Conservation (phyloP, 2,797 vertebrate genomes). For the Pseudochaenichthys georgianus region DNA sequence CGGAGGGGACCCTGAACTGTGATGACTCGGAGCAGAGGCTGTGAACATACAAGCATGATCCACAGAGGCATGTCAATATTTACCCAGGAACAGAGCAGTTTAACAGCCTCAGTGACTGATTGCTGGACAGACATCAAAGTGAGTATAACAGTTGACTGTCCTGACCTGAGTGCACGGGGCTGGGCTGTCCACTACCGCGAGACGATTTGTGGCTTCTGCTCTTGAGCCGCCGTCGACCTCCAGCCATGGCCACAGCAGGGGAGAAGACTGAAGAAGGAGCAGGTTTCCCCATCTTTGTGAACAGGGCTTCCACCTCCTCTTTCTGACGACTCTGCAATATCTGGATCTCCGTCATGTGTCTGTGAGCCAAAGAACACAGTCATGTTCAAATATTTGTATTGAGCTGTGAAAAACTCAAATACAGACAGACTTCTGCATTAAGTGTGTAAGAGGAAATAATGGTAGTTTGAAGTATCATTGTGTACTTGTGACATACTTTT, state of each 20-base stretch:
- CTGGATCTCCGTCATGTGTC: constrained; percentile 95
- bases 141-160: background rate
- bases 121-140: background rate
- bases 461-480: background rate
- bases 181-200: constrained; percentile 89
- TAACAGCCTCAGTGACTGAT: background rate
- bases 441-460: background rate
- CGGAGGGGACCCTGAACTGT: constrained; percentile 55
- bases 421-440: too few species aligned
- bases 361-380: constrained; percentile 53
- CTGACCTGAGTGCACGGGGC: constrained; percentile 84
- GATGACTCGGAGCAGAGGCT: constrained; percentile 44
- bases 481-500: constrained; percentile 86
- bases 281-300: constrained; percentile 88
- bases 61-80: constrained; percentile 22
- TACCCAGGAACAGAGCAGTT: background rate
- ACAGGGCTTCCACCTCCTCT: constrained; percentile 92
- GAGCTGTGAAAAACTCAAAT: background rate
- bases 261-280: constrained; percentile 89
- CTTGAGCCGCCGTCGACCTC: constrained; percentile 91
- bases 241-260: constrained; percentile 89
- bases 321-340: constrained; percentile 93
- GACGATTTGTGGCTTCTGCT: constrained; percentile 91
- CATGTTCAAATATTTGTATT: background rate
- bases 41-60: constrained; percentile 37